Evolutionary conservation across 2,888 invertebrate species (phyloP).

Genomic region (Uropetala carovei): DNA sequence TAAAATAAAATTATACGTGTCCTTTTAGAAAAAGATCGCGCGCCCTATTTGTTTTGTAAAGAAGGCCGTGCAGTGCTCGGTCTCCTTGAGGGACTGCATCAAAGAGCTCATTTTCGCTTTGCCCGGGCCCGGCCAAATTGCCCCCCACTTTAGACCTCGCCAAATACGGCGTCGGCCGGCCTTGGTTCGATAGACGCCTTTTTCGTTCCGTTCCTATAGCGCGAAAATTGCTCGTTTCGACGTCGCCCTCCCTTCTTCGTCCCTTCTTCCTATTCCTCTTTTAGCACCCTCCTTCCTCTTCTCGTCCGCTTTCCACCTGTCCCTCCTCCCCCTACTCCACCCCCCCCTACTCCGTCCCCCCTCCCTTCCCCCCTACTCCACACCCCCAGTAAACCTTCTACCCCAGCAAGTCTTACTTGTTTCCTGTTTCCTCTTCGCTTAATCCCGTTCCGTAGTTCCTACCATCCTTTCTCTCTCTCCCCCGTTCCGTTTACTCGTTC

Average conservation of each 20-base stretch:
- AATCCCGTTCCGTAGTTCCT: not conserved
- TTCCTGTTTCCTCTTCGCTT: constrained; percentile 10
- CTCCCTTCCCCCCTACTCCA: not conserved
- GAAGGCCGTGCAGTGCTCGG: not conserved
- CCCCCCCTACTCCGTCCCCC: not conserved
- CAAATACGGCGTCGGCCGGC: not conserved
- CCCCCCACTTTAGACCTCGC: not conserved
- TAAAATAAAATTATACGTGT: not conserved
- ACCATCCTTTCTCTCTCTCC: not conserved
- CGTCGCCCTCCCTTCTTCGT: not conserved
- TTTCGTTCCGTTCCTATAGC: not conserved
- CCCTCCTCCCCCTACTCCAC: not conserved
- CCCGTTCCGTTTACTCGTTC: not conserved
- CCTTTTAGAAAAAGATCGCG: not conserved
- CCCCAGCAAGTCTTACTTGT: not conserved
- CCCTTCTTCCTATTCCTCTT: not conserved
- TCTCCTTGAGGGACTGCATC: not conserved
- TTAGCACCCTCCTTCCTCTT: not conserved
- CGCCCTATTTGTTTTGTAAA: not conserved
- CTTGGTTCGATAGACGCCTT: not conserved
- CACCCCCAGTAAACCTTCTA: not conserved
- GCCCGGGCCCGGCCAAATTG: constrained; percentile 17
- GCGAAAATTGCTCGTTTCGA: not conserved
- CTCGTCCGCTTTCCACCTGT: too few relatives aligned
- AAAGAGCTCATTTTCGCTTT: not conserved